These are phyloP conservation scores for Lineus longissimus DNA, from an alignment of 1,140 invertebrate species.

Conservation along the genomic window DNA sequence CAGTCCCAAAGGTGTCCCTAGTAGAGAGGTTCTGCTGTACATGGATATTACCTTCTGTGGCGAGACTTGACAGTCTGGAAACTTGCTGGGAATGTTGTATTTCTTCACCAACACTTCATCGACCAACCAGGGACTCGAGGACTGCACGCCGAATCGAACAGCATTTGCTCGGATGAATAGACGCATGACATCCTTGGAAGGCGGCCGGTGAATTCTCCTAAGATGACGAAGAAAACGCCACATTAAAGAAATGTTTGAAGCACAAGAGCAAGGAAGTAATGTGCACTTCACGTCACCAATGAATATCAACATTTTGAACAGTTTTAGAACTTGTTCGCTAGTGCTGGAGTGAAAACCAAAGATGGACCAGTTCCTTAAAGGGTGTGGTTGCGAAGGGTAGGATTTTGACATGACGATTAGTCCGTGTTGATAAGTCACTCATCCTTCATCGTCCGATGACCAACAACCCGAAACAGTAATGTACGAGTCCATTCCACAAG, in stretches of 20 bases:
- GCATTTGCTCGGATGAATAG: conserved; percentile 48
- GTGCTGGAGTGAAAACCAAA: too few species aligned
- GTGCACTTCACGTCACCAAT: background rate
- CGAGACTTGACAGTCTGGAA: conserved; percentile 48
- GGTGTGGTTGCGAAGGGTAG: too few species aligned
- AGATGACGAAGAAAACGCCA: conserved; percentile 15
- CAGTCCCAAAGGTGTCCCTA: too few species aligned
- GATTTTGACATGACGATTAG: too few species aligned
- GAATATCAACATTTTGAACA: background rate
- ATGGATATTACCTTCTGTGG: conserved; percentile 39
- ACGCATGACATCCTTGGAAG: conserved; percentile 46
- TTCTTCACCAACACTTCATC: conserved; percentile 46
- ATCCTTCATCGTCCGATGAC: too few species aligned
- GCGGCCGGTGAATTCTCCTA: conserved; percentile 40
- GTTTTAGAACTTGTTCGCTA: too few species aligned
- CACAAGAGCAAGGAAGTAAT: background rate
- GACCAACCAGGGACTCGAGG: conserved; percentile 50
- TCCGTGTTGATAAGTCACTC: too few species aligned
- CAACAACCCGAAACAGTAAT: too few species aligned
- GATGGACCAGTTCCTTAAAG: too few species aligned
- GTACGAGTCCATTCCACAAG: too few species aligned
- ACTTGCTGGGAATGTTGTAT: conserved; percentile 42
- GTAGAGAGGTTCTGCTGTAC: background rate
- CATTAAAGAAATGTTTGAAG: conserved; percentile 4
- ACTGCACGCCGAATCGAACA: conserved; percentile 33